Conservation (phyloP, 2,113 vertebrate species). For the Anoplopoma fimbria region DNA sequence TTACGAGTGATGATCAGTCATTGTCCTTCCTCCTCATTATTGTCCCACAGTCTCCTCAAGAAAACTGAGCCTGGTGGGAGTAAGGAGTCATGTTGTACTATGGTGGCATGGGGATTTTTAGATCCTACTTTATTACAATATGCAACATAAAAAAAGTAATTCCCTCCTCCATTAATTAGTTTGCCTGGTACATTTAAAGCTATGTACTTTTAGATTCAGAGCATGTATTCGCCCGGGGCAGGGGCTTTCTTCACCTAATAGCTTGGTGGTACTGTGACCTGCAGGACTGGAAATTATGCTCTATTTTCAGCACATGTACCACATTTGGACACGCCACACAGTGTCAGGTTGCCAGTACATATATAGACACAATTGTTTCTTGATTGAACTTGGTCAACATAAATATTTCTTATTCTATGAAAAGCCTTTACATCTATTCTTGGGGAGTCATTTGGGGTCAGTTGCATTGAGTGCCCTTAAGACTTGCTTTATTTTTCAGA, state of each 20-base stretch:
- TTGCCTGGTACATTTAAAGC: neutral
- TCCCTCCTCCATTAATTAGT: conserved; percentile 3
- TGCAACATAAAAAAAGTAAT: conserved; percentile 1
- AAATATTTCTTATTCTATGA: neutral
- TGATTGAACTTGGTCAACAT: neutral
- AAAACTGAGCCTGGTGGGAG: conserved; percentile 32
- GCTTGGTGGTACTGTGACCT: conserved; percentile 29
- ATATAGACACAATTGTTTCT: neutral
- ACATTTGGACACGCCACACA: neutral
- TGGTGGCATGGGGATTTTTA: conserved; percentile 37
- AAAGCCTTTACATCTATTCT: neutral
- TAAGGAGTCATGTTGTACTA: conserved; percentile 41
- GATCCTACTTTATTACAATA: conserved; percentile 4
- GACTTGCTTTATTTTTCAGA: neutral
- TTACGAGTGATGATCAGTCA: conserved; percentile 36
- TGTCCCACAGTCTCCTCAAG: conserved; percentile 21
- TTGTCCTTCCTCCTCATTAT: conserved; percentile 14
- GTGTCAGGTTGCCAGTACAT: neutral
- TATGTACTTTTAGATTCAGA: neutral
- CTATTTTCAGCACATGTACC: conserved; percentile 5
- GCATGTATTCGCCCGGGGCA: neutral
- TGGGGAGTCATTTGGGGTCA: neutral
- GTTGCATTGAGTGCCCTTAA: neutral
- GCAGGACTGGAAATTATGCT: neutral
- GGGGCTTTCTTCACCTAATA: neutral